These are phyloP conservation scores for Cyrtorhinus lividipennis DNA, from an alignment of 1,140 invertebrate species.

Conservation along the genomic window DNA sequence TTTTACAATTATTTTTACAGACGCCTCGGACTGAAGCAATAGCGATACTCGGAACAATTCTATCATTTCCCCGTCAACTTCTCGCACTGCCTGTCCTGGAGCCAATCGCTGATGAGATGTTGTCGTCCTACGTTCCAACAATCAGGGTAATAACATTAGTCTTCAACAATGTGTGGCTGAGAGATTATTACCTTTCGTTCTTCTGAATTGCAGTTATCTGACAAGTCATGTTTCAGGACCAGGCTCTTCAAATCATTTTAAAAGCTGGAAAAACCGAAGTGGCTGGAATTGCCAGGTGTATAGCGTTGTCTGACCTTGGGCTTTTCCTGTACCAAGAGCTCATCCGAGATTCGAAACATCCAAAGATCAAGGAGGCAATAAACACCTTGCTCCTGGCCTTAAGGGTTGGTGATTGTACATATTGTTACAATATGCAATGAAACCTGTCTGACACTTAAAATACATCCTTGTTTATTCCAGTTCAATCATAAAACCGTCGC, in stretches of 20 bases:
- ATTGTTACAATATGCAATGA: neutral
- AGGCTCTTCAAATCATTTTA: conserved; percentile 72
- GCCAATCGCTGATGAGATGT: conserved; percentile 48
- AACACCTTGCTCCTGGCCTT: conserved; percentile 63
- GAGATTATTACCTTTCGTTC: neutral
- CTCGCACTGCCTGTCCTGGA: conserved; percentile 67
- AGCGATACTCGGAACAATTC: conserved; percentile 73
- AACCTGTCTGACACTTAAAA: neutral
- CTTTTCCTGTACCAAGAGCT: conserved; percentile 71
- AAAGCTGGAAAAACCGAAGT: conserved; percentile 76
- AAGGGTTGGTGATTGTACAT: conserved; percentile 39
- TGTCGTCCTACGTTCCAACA: conserved; percentile 44
- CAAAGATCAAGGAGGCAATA: conserved; percentile 65
- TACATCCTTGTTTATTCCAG: conserved; percentile 35
- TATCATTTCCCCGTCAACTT: conserved; percentile 64
- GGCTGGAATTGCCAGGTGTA: conserved; percentile 72
- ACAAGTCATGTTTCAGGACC: conserved; percentile 47
- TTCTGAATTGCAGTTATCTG: neutral
- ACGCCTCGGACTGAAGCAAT: conserved; percentile 79
- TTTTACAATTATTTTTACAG: conserved; percentile 34
- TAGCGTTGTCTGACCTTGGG: conserved; percentile 74
- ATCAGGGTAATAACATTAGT: conserved; percentile 44
- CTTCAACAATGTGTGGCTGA: neutral
- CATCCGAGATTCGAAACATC: conserved; percentile 44
- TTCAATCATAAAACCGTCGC: conserved; percentile 70